Percentiles rank a stretch among this genome's conserved stretches.
Evolutionary conservation across 2,113 vertebrate species (phyloP).

Genomic region (Salvelinus namaycush): DNA sequence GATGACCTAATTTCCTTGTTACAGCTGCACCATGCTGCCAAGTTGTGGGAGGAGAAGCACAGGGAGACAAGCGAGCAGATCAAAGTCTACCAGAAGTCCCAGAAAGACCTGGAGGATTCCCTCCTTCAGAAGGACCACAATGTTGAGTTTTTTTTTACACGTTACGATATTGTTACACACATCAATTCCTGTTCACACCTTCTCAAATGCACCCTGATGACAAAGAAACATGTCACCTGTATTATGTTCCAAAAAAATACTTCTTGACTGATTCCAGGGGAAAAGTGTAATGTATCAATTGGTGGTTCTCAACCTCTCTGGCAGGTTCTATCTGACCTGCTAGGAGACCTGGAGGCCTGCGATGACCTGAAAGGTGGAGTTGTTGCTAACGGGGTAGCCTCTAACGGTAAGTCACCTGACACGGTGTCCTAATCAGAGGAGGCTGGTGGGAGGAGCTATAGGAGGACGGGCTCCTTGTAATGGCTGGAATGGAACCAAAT

Average conservation of each 20-base stretch:
- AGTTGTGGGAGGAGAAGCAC: conserved; percentile 86
- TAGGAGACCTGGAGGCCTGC: conserved; percentile 83
- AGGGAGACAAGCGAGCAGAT: conserved; percentile 85
- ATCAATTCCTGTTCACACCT: too few species aligned
- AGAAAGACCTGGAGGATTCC: too few species aligned
- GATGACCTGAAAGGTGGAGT: conserved; percentile 68
- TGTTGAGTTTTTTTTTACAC: too few species aligned
- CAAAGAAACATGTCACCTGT: too few species aligned
- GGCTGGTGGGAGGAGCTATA: too few species aligned
- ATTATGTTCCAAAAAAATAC: too few species aligned
- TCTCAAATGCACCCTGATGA: too few species aligned
- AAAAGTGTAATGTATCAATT: not conserved
- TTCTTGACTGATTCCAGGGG: conserved; percentile 57
- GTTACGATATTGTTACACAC: too few species aligned
- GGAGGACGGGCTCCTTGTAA: too few species aligned
- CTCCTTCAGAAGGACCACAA: too few species aligned
- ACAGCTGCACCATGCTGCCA: conserved; percentile 83
- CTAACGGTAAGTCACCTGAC: conserved; percentile 67
- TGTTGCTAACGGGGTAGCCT: conserved; percentile 82
- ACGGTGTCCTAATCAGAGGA: too few species aligned
- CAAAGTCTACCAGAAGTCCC: conserved; percentile 83
- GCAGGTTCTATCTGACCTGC: conserved; percentile 90
- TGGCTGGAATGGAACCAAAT: too few species aligned
- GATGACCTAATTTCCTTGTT: conserved; percentile 10
- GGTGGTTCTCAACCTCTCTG: conserved; percentile 10